A percentile compares a stretch with the other conserved stretches of the same genome.
Conservation (phyloP, 30 jellyfish, hydroid and myxozoan species). For the Cassiopea andromeda region DNA sequence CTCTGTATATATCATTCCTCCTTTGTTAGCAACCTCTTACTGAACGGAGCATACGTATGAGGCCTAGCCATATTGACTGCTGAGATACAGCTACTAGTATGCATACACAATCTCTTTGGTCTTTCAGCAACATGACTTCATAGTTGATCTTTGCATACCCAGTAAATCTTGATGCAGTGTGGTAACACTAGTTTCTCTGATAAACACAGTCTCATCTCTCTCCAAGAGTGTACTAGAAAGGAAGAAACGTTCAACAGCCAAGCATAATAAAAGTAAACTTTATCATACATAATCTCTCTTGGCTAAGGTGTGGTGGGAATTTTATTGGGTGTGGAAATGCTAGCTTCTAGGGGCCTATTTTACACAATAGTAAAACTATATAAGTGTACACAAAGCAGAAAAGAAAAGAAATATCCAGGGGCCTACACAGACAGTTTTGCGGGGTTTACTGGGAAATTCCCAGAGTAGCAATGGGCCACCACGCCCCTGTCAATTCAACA, state of each 20-base stretch:
- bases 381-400: too few species aligned
- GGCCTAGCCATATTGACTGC: background rate
- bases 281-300: too few species aligned
- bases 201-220: conserved; percentile 87
- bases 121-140: conserved; percentile 59
- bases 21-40: background rate
- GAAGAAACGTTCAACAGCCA: background rate
- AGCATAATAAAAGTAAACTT: background rate
- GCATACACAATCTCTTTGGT: background rate
- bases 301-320: too few species aligned
- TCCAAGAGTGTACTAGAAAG: conserved; percentile 80
- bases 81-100: background rate
- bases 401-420: too few species aligned
- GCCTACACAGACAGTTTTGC: too few species aligned
- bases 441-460: too few species aligned
- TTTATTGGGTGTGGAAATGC: too few species aligned
- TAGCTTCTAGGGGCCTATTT: too few species aligned
- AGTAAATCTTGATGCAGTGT: conserved; percentile 35
- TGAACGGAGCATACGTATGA: too few species aligned
- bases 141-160: conserved; percentile 27
- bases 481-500: too few species aligned
- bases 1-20: background rate
- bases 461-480: too few species aligned
- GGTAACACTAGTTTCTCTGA: conserved; percentile 74
- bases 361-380: too few species aligned